Evolutionary conservation across 2,888 invertebrate species (phyloP).

Genomic region (Melieria crassipennis): DNA sequence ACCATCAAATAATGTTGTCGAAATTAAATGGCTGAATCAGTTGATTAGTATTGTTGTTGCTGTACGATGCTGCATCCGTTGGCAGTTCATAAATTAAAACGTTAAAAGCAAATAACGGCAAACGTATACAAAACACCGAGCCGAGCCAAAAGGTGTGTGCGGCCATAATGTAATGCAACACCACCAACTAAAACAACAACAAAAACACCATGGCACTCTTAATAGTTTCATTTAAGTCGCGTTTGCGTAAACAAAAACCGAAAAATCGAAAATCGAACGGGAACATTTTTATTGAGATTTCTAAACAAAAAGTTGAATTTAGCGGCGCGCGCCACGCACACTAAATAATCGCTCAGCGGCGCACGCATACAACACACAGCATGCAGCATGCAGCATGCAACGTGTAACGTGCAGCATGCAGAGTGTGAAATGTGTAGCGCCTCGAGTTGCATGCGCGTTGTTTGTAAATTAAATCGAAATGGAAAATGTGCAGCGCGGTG

Average conservation of each 20-base stretch:
- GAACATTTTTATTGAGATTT: no score
- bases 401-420: background rate
- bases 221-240: background rate
- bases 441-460: no score
- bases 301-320: background rate
- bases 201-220: slow-evolving; percentile 7
- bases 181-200: background rate
- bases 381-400: slow-evolving; percentile 3
- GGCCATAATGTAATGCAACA: background rate
- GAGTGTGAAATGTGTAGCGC: no score
- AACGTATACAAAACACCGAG: slow-evolving; percentile 17
- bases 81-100: slow-evolving; percentile 30
- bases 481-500: no score
- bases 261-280: background rate
- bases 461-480: no score
- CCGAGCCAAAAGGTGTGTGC: background rate
- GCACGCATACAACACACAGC: background rate
- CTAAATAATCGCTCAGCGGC: no score
- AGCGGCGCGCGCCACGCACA: background rate
- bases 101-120: background rate
- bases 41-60: background rate
- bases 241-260: slow-evolving; percentile 6
- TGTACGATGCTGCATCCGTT: slow-evolving; percentile 20
- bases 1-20: background rate
- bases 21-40: background rate